phyloP scores from a whole-genome alignment of 2,888 invertebrate genomes.

The Drosophila koepferae region DNA sequence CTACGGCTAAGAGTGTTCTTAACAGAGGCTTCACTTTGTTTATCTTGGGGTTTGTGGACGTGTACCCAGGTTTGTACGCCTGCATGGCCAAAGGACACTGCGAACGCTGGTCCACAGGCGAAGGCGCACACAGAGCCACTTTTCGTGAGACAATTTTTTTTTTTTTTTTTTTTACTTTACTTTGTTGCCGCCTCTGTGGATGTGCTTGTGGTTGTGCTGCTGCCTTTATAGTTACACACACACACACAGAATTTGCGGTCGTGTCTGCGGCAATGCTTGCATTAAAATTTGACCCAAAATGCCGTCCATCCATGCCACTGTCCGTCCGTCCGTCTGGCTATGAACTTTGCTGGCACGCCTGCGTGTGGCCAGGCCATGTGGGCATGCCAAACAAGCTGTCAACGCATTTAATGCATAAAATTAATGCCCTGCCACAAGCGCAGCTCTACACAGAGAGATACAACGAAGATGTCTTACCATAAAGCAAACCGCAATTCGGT shows the following conservation, averaged over 20 bases:
- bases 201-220: slow-evolving; percentile 29
- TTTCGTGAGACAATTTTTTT: slow-evolving; percentile 51
- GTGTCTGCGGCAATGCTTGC: slow-evolving; percentile 71
- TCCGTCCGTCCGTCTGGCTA: slow-evolving; percentile 21
- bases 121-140: slow-evolving; percentile 30
- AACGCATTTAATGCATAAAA: slow-evolving; percentile 63
- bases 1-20: slow-evolving; percentile 4
- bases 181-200: slow-evolving; percentile 4
- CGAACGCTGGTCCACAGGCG: slow-evolving; percentile 4
- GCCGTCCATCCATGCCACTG: slow-evolving; percentile 9
- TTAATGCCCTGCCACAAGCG: slow-evolving; percentile 38
- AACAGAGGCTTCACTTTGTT: slow-evolving; percentile 31
- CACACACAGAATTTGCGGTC: slow-evolving; percentile 51
- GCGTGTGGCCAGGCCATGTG: slow-evolving; percentile 40
- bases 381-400: slow-evolving; percentile 59
- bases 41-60: slow-evolving; percentile 29
- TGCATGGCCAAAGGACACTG: slow-evolving; percentile 6
- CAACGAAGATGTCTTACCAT: slow-evolving; percentile 3
- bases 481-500: slow-evolving; percentile 23
- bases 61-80: slow-evolving; percentile 33
- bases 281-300: slow-evolving; percentile 65
- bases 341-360: slow-evolving; percentile 38
- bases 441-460: slow-evolving; percentile 4
- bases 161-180: slow-evolving; percentile 4
- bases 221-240: slow-evolving; percentile 41